These are phyloP conservation scores for Torymus auratus DNA, from an alignment of 2,888 invertebrate genomes.

Conservation along the genomic window DNA sequence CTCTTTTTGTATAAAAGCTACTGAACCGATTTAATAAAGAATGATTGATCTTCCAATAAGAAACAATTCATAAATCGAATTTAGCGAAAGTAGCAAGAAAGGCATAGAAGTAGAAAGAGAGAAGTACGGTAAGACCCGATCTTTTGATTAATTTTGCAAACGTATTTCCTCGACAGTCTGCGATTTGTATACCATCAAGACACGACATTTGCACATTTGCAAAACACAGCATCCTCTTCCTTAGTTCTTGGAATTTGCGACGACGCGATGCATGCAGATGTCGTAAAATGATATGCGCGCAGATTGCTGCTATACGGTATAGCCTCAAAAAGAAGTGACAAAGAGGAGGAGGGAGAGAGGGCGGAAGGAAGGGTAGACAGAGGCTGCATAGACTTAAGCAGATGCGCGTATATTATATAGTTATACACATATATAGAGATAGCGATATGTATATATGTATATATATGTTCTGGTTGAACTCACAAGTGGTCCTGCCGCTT, in stretches of 20 bases:
- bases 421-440: not conserved
- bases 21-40: too few species aligned
- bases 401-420: not conserved
- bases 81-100: too few species aligned
- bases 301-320: slow-evolving; percentile 2
- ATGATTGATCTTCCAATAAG: too few species aligned
- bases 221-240: not conserved
- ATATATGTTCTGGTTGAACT: slow-evolving; percentile 78
- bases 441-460: not conserved
- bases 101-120: too few species aligned
- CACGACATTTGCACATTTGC: slow-evolving; percentile 1
- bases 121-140: too few species aligned
- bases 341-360: not conserved
- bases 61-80: too few species aligned
- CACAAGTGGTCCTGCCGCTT: slow-evolving; percentile 99
- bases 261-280: slow-evolving; percentile 52
- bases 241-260: slow-evolving; percentile 8
- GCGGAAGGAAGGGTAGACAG: not conserved
- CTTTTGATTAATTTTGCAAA: too few species aligned
- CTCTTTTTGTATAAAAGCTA: too few species aligned
- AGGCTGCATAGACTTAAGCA: not conserved
- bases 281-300: slow-evolving; percentile 40
- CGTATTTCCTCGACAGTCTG: too few species aligned
- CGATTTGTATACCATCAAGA: slow-evolving; percentile 15
- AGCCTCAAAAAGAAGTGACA: not conserved